These are phyloP conservation scores for Castor canadensis DNA, from an alignment of 2,113 vertebrate species.

Conservation along the genomic window DNA sequence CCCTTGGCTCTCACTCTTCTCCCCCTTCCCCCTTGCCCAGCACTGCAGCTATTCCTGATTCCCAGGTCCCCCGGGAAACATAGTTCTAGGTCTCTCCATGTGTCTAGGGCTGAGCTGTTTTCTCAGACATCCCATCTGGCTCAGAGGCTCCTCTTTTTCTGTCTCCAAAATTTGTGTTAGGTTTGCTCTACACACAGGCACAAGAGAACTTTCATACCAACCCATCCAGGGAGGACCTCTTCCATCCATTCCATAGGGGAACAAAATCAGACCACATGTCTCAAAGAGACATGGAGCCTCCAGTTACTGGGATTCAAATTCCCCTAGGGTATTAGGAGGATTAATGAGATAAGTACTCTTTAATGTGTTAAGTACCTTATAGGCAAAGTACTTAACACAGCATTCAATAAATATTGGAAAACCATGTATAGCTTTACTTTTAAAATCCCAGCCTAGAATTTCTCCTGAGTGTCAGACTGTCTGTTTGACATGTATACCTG, in stretches of 20 bases:
- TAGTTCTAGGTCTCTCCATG: neutral
- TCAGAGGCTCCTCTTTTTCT: neutral
- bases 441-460: neutral
- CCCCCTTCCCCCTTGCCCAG: neutral
- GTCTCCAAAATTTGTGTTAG: neutral
- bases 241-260: neutral
- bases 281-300: neutral
- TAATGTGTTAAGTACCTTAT: no score
- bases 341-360: constrained; percentile 15
- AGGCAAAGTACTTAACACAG: neutral
- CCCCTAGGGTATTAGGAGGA: neutral
- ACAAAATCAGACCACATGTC: neutral
- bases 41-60: neutral
- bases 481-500: neutral
- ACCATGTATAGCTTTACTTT: neutral
- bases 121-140: neutral
- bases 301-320: neutral
- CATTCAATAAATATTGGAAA: neutral
- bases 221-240: neutral
- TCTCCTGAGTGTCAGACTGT: neutral
- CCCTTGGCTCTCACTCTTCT: neutral
- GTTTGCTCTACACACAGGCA: neutral
- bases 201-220: neutral
- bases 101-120: neutral
- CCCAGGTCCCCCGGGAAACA: neutral